These are phyloP conservation scores for Illadopsis cleaveri DNA, from an alignment of 2,113 vertebrate genomes.

Conservation along the genomic window DNA sequence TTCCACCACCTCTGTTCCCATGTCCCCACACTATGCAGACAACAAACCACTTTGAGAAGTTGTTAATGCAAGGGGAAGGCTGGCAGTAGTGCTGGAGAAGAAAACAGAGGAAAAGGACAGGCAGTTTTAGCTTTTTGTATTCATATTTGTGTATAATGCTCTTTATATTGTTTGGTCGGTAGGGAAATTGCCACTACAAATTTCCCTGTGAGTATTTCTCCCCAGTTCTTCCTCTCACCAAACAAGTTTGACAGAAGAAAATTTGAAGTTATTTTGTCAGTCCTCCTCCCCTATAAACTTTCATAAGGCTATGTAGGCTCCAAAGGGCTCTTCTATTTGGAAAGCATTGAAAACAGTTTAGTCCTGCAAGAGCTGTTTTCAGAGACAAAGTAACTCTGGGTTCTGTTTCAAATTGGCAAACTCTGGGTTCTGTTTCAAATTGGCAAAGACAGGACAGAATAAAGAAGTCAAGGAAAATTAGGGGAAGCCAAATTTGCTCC, in stretches of 20 bases:
- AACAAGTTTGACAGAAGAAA: neutral
- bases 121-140: neutral
- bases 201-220: neutral
- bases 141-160: neutral
- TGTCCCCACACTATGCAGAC: neutral
- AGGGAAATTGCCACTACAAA: neutral
- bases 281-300: neutral
- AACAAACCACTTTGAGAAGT: neutral
- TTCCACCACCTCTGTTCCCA: neutral
- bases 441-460: conserved; percentile 33
- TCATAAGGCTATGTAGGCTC: neutral
- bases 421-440: conserved; percentile 1
- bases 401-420: conserved; percentile 50
- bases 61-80: neutral
- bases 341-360: conserved; percentile 11
- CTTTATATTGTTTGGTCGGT: neutral
- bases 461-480: conserved; percentile 49
- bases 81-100: neutral
- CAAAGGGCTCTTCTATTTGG: neutral
- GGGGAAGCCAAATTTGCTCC: neutral
- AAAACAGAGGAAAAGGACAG: neutral
- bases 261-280: neutral
- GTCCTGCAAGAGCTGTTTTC: neutral
- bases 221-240: neutral
- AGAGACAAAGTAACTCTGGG: neutral